Conservation (phyloP, 2,113 vertebrate genomes). For the Alexandromys fortis region DNA sequence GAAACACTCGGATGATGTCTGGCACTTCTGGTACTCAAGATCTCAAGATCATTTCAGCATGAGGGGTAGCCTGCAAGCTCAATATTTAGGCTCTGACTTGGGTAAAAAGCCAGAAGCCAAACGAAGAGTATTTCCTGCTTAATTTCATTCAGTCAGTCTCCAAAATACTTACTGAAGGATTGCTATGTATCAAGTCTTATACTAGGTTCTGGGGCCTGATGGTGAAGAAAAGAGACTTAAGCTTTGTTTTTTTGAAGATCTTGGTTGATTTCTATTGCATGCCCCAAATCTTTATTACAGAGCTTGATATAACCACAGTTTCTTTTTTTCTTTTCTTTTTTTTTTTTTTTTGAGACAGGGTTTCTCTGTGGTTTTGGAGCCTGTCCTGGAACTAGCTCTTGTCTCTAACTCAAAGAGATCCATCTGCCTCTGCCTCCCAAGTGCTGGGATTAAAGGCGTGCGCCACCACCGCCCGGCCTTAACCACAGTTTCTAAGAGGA, state of each 20-base stretch:
- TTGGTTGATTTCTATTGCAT: slow-evolving; percentile 8
- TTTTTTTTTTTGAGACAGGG: not conserved
- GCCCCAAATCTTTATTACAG: not conserved
- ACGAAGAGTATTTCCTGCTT: not conserved
- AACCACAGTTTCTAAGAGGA: slow-evolving; percentile 22
- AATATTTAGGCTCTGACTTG: not conserved
- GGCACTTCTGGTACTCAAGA: not conserved
- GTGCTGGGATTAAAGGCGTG: no score
- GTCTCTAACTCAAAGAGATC: no score
- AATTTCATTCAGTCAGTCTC: not conserved
- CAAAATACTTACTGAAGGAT: not conserved
- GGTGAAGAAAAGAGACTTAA: not conserved
- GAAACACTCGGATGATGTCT: not conserved
- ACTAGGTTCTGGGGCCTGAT: not conserved
- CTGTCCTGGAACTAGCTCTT: no score
- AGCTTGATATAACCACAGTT: no score
- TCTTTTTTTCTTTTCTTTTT: no score
- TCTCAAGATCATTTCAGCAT: slow-evolving; percentile 24
- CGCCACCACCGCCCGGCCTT: no score
- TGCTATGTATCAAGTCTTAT: not conserved
- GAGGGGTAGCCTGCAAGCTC: not conserved
- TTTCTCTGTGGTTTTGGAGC: no score
- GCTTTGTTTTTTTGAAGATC: not conserved
- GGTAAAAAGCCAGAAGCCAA: not conserved
- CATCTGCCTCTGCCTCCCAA: no score